Evolutionary conservation across 1,140 invertebrate genomes (phyloP), one percentile per base, ranked within the genome.

Genomic region (Parapsyche elsis): DNA sequence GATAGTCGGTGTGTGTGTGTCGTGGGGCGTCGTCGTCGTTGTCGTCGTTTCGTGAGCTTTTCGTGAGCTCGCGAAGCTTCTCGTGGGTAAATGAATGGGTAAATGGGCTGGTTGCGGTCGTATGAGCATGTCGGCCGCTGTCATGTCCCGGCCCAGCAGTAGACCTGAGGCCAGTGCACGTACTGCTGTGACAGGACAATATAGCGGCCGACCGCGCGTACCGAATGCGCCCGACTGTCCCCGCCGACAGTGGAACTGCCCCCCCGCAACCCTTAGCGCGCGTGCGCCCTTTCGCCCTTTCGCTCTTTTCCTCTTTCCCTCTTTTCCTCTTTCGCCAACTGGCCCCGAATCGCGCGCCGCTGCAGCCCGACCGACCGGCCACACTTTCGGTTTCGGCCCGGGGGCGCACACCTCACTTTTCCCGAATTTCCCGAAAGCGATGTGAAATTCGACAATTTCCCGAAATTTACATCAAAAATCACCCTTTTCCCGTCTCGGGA

Each of bases 171-270:
- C 88, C 85, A 86, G 87, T 80, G 87, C 61, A 87, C 91, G 91
- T 95, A 96, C 94, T 96, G 94, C 94, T 96, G 94, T 96, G 94
- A 95, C 94, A 95, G 94, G 94, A 96, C 94, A 96, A 96, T 96
- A 96, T 95, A 92, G 93, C 89, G 91, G 92, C 89, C 87, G 84
- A 83, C 84, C 83, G 83, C 83, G 83, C 84, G 23, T 61, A 53
- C 83, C 84, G 84, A 85, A 78, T 84, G 85, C 84, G 84, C 81
- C 84, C 81, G 83, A 83, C 82, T 81, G 83, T 81, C 80, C 84
- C 83, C 80, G 83, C 73, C 73, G 80, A 46, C 71, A 16, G 49
- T 70, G 64, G 53, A 64, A 10, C 46, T 71, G 59, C 76, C 79
- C 82, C n/a, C 83, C 59, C 76, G 71, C 84, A 80, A 84, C 81